These are phyloP conservation scores for Boloria selene DNA, from an alignment of 2,888 invertebrate genomes.

Conservation along the genomic window DNA sequence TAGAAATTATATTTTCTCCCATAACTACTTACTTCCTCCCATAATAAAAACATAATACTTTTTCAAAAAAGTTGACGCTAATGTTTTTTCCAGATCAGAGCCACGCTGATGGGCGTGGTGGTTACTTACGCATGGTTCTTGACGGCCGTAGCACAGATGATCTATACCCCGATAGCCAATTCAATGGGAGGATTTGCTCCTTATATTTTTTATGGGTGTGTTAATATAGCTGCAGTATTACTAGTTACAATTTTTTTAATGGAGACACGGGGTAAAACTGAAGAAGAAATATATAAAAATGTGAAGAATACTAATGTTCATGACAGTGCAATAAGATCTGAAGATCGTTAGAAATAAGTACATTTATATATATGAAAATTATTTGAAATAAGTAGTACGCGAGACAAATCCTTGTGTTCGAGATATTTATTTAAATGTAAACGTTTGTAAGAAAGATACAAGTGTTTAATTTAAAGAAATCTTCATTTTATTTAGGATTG, in stretches of 20 bases:
- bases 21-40: too few species aligned
- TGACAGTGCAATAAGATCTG: background rate
- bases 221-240: constrained; percentile 55
- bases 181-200: constrained; percentile 55
- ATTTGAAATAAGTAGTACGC: too few species aligned
- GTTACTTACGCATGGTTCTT: constrained; percentile 51
- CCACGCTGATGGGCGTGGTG: constrained; percentile 52
- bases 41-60: too few species aligned
- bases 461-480: too few species aligned
- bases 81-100: constrained; percentile 53
- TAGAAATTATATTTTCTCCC: too few species aligned
- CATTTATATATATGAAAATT: too few species aligned
- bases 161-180: constrained; percentile 45
- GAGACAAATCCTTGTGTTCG: too few species aligned
- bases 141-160: constrained; percentile 46
- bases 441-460: too few species aligned
- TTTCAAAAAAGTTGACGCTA: background rate
- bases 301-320: background rate
- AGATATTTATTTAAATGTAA: too few species aligned
- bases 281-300: constrained; percentile 48
- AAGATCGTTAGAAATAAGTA: too few species aligned
- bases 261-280: constrained; percentile 67
- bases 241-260: constrained; percentile 58
- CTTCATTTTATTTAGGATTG: too few species aligned
- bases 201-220: constrained; percentile 58